phyloP scores from a whole-genome alignment of 2,113 vertebrate species.

The Zosterops japonicus region DNA sequence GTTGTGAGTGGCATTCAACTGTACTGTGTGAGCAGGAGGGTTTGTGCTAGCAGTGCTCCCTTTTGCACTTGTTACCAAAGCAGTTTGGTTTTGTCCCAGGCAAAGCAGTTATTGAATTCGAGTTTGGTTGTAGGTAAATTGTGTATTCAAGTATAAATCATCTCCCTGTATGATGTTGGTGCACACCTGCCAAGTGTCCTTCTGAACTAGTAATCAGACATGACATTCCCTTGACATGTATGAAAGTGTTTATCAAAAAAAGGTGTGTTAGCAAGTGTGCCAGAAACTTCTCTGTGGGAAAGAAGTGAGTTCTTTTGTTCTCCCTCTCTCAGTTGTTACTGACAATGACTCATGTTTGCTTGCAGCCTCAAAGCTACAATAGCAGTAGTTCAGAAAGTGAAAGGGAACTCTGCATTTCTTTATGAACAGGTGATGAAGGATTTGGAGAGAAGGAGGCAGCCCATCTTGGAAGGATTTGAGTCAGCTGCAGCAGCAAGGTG shows the following conservation, averaged over 20 bases:
- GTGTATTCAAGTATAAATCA: background rate
- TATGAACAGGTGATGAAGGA: constrained; percentile 18
- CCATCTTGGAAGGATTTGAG: background rate
- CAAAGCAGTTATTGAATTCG: background rate
- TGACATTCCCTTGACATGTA: background rate
- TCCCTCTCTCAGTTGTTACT: background rate
- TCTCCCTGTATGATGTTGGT: background rate
- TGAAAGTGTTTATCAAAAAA: background rate
- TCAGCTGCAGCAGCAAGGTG: background rate
- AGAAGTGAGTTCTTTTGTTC: constrained; percentile 1
- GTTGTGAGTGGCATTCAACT: background rate
- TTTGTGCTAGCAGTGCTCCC: background rate
- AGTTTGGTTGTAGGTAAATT: background rate
- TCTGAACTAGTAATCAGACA: background rate
- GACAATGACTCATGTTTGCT: background rate
- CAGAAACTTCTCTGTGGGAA: background rate
- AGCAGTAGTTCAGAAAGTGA: background rate
- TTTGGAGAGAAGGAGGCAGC: background rate
- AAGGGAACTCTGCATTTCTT: constrained; percentile 2
- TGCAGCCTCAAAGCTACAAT: background rate
- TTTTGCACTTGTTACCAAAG: background rate
- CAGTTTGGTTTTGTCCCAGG: background rate
- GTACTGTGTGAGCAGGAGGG: background rate
- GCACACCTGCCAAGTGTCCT: background rate
- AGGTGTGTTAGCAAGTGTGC: background rate